phyloP scores from a whole-genome alignment of 2,113 vertebrate genomes.

The Hipposideros armiger region DNA sequence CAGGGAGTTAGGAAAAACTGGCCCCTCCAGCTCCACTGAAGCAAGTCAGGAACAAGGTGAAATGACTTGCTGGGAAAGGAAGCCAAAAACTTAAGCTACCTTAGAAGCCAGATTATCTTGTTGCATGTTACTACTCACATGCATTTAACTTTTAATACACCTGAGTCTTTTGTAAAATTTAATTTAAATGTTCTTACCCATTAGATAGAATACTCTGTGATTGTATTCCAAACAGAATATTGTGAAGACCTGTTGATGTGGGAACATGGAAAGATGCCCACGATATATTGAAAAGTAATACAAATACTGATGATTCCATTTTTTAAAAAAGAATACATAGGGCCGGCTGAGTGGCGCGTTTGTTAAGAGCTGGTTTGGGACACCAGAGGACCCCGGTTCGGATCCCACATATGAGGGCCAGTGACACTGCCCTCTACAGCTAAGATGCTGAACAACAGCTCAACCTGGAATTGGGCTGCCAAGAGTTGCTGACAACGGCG shows the following conservation, averaged over 20 bases:
- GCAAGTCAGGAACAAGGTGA: background rate
- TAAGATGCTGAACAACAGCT: too few species aligned
- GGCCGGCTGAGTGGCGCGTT: too few species aligned
- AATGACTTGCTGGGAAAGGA: background rate
- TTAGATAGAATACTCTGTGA: background rate
- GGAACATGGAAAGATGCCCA: background rate
- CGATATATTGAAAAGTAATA: constrained; percentile 6
- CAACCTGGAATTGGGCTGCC: too few species aligned
- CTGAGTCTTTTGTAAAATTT: constrained; percentile 17
- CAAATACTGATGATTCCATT: background rate
- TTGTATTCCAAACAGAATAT: constrained; percentile 10
- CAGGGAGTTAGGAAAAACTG: background rate
- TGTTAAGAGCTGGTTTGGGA: too few species aligned
- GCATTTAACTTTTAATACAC: constrained; percentile 50
- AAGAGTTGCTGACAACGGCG: too few species aligned
- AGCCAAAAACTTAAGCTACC: background rate
- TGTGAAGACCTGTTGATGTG: background rate
- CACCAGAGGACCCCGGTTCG: too few species aligned
- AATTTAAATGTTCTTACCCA: constrained; percentile 30
- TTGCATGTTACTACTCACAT: background rate
- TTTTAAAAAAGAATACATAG: background rate
- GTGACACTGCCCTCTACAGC: too few species aligned
- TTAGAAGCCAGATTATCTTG: background rate
- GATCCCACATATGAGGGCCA: too few species aligned
- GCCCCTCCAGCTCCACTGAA: background rate